Conservation (phyloP, 2,797 vertebrate genomes). For the Hylomyscus alleni region DNA sequence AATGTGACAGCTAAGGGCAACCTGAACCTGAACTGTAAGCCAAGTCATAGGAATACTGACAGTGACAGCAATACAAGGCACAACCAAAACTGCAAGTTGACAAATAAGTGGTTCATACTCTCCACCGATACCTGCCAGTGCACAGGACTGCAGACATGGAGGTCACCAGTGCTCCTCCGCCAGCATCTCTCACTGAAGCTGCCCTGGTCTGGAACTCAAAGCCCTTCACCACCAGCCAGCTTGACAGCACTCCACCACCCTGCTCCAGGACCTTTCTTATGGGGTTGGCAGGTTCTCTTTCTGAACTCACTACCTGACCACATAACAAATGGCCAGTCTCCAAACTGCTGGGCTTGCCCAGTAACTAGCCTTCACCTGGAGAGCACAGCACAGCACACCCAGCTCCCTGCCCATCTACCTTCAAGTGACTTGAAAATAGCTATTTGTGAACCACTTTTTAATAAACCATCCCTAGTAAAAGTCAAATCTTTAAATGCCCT, state of each 20-base stretch:
- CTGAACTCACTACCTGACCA: neutral
- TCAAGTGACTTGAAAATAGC: neutral
- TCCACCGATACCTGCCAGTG: fast-evolving
- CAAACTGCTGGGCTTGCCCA: neutral
- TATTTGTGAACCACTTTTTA: constrained; percentile 52
- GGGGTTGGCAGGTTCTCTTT: neutral
- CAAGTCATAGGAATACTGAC: neutral
- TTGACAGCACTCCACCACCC: neutral
- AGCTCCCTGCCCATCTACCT: neutral
- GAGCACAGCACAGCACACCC: neutral
- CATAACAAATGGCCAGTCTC: neutral
- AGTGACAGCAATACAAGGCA: neutral
- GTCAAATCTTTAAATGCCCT: constrained; percentile 58
- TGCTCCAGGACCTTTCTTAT: neutral
- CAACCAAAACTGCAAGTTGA: neutral
- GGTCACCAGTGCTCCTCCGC: fast-evolving
- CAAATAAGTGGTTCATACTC: neutral
- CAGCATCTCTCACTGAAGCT: neutral
- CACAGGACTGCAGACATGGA: neutral
- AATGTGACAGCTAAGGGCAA: neutral
- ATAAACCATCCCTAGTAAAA: constrained; percentile 18
- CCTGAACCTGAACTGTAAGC: constrained; percentile 37
- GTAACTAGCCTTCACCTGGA: neutral
- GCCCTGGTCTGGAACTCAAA: neutral
- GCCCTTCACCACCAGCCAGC: neutral